Evolutionary conservation across 2,888 invertebrate genomes (phyloP), one percentile per base, ranked within the genome.

Genomic region (Nomada hirtipes): DNA sequence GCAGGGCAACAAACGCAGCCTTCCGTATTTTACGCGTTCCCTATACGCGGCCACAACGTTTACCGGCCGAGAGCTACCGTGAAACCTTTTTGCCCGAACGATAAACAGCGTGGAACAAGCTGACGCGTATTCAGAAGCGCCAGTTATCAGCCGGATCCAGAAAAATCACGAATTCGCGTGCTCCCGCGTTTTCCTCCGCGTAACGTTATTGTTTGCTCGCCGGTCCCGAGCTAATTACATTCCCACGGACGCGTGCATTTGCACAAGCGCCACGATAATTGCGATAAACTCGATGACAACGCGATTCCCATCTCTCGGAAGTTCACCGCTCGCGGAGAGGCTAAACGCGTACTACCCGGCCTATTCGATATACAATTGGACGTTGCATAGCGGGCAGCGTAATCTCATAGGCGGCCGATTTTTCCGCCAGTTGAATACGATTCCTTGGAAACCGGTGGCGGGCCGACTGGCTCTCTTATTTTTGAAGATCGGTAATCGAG

Each of bases 241-340:
- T 82, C 82, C 83, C 83, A 83, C 79, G 83, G 53, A 18, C 68
- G 65, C 60, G 75, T 36, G 73, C 71, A 76, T 83, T 77, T 76
- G 64, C 72, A 36, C 70, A 53, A 74, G 74, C 76, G 70, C 77
- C 73, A 77, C 70, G 88, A 89, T 89, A 86, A 89, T 86, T 85
- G 78, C 88, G 89, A 88, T 89, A 89, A 89, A 79, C 77, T 57
- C 83, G 83, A 85, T 87, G 89, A 88, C 85, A 88, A 89, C 76
- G 85, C 79, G 88, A 89, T 89, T 84, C 82, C 83, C 84, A 86
- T 89, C 89, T 89, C 74, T 88, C 70, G 76, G 72, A 85, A 79
- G 81, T 79, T 69, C 64, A 64, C 79, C 71, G 67, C n/a, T 74
- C 75, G 64, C 72, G 73, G 57, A 67, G 71, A 59, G 23, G 74